Evolutionary conservation across 1,140 invertebrate species (phyloP).

Genomic region (Lutraria rhynchaena): DNA sequence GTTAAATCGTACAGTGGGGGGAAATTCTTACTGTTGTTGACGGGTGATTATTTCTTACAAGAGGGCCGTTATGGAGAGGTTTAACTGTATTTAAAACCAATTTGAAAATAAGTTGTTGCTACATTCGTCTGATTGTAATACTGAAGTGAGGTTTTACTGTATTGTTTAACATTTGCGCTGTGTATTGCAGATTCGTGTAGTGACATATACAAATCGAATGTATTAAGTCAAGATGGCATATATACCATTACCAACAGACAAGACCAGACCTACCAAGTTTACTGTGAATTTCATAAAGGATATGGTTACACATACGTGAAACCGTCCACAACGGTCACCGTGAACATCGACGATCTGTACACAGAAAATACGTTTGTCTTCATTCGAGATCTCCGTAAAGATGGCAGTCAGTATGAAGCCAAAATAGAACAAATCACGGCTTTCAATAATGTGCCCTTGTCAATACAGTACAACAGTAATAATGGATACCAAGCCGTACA

Average conservation of each 20-base stretch:
- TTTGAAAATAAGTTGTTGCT: no score
- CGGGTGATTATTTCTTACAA: no score
- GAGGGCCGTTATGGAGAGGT: no score
- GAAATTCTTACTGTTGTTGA: no score
- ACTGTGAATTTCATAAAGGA: slow-evolving; percentile 47
- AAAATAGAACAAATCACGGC: slow-evolving; percentile 36
- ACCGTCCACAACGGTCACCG: neutral
- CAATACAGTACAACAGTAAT: slow-evolving; percentile 44
- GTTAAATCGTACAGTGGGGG: no score
- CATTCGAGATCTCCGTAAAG: slow-evolving; percentile 45
- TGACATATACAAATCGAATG: slow-evolving; percentile 45
- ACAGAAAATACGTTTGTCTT: slow-evolving; percentile 15
- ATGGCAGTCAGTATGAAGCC: slow-evolving; percentile 34
- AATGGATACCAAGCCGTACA: neutral
- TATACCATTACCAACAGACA: slow-evolving; percentile 40
- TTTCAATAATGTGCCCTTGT: slow-evolving; percentile 6
- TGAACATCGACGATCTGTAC: slow-evolving; percentile 33
- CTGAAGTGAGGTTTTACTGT: no score
- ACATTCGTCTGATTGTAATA: no score
- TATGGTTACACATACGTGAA: slow-evolving; percentile 51
- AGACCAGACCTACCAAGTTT: slow-evolving; percentile 42
- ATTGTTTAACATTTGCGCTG: no score
- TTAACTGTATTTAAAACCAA: no score
- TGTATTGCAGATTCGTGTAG: slow-evolving; percentile 48
- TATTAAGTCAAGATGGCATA: slow-evolving; percentile 12